phyloP scores from a whole-genome alignment of 2,797 vertebrate genomes.

The Acrossocheilus fasciatus region DNA sequence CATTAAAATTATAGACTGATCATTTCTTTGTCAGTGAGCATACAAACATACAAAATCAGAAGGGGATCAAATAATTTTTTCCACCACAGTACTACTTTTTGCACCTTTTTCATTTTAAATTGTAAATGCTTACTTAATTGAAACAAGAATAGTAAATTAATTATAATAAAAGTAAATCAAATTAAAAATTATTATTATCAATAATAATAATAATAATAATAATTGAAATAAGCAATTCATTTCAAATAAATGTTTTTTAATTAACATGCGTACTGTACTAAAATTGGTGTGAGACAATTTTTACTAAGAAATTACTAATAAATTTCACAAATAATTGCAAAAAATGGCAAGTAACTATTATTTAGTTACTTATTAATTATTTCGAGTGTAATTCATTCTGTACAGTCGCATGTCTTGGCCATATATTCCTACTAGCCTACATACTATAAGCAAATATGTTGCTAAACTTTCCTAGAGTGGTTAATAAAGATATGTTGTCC shows the following conservation, averaged over 20 bases:
- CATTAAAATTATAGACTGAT: no score
- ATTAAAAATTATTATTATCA: neutral
- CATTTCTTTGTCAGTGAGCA: no score
- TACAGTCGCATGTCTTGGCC: neutral
- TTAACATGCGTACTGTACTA: neutral
- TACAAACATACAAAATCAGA: no score
- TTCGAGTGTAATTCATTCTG: neutral
- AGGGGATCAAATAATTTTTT: no score
- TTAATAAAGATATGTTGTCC: neutral
- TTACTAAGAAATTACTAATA: no score
- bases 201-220: neutral
- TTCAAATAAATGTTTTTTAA: neutral
- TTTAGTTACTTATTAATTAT: neutral
- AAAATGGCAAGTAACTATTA: neutral
- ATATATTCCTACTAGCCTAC: neutral
- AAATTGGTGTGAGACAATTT: no score
- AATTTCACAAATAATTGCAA: neutral
- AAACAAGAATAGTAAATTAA: neutral
- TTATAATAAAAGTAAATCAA: neutral
- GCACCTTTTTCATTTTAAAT: neutral
- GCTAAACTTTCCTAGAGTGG: neutral
- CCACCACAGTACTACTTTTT: neutral
- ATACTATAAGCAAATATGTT: slow-evolving; percentile 9
- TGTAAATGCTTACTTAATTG: neutral
- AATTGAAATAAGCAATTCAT: neutral